These are phyloP conservation scores for Dendrocincla tyrannina DNA, from an alignment of 2,797 vertebrate species.

Conservation along the genomic window DNA sequence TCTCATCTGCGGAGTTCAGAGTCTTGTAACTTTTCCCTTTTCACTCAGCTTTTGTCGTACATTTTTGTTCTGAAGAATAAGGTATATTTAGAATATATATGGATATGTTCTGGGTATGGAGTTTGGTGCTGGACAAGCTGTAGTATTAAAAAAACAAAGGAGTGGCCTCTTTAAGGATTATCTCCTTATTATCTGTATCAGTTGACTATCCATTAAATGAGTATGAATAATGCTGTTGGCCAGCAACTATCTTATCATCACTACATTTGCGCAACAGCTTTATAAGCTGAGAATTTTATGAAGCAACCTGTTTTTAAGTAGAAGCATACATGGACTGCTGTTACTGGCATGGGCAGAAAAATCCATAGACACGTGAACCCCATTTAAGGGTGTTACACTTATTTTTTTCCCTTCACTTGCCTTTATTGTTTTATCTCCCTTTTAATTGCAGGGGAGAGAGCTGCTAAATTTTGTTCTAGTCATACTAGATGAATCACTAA, in stretches of 20 bases:
- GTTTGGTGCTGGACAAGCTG: neutral
- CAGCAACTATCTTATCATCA: neutral
- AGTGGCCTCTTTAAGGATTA: neutral
- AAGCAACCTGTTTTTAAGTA: neutral
- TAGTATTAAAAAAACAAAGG: neutral
- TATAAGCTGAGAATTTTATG: neutral
- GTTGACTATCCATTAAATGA: neutral
- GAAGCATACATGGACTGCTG: neutral
- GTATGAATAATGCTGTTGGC: neutral
- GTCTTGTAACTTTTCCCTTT: conserved; percentile 33
- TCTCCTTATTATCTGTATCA: neutral
- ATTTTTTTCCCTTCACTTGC: neutral
- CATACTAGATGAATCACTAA: neutral
- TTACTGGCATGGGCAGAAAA: neutral
- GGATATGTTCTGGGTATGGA: neutral
- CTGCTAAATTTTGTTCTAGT: neutral
- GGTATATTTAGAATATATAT: neutral
- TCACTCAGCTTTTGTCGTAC: conserved; percentile 1
- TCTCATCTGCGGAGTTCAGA: conserved; percentile 52
- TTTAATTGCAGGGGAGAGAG: neutral
- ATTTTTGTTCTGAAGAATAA: neutral
- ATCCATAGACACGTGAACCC: neutral
- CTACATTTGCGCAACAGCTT: neutral
- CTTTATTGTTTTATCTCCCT: neutral
- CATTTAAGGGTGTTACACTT: neutral